These are phyloP conservation scores for Lepidurus arcticus DNA, from an alignment of 1,140 invertebrate genomes.

Conservation along the genomic window DNA sequence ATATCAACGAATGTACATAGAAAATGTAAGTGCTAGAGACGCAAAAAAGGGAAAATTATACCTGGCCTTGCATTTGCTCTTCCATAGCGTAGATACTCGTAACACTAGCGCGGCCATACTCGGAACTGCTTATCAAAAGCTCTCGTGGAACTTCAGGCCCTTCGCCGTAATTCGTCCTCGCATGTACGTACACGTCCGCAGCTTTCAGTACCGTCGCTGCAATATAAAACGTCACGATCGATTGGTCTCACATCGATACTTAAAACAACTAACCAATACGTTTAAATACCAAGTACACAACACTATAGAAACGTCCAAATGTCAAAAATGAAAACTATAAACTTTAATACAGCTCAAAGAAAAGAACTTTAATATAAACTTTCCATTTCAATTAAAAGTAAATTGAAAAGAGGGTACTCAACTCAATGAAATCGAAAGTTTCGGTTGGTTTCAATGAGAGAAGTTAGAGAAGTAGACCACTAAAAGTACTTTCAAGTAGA, in stretches of 20 bases:
- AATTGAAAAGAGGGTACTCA: too few relatives aligned
- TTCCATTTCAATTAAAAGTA: too few relatives aligned
- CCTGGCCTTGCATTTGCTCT: slow-evolving; percentile 3
- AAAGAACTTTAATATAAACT: too few relatives aligned
- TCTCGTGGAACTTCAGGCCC: not conserved
- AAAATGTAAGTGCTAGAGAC: too few relatives aligned
- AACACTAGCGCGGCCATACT: not conserved
- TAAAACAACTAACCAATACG: not conserved
- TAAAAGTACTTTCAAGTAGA: too few relatives aligned
- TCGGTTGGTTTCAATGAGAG: too few relatives aligned
- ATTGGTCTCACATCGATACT: not conserved
- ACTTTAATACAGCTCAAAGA: too few relatives aligned
- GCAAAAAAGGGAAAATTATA: not conserved
- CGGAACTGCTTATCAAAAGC: not conserved
- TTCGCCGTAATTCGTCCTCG: not conserved
- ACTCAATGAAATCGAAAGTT: too few relatives aligned
- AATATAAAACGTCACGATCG: not conserved
- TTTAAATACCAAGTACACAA: too few relatives aligned
- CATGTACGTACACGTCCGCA: not conserved
- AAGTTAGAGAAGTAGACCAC: too few relatives aligned
- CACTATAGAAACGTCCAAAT: too few relatives aligned
- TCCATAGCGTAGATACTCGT: not conserved
- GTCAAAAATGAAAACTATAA: too few relatives aligned
- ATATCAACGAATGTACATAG: not conserved
- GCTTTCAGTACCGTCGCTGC: not conserved